Evolutionary conservation across 53 echinoderm and acorn worm species (phyloP), one percentile per base, ranked within the genome.

Genomic region (Stichopus horrens): DNA sequence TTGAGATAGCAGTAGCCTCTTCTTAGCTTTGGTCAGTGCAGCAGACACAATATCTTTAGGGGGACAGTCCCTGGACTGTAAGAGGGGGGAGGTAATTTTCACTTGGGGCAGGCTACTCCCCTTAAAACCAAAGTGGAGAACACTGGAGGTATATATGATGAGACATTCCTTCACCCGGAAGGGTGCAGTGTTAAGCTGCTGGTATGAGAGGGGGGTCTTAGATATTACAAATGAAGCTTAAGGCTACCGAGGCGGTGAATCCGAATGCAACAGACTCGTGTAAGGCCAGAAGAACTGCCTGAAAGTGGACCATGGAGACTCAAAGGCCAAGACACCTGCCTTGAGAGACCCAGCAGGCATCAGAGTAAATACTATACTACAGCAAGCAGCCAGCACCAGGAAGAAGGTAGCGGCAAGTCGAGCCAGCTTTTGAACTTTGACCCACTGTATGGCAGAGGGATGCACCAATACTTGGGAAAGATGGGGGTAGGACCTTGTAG

Each of bases 251-350:
- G 94, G 94, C 5, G 94, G 92, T 55, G 88, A 88, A 6, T 76
- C 88, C 2, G 81, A 55, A 60, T 94, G 92, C 74, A 85, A 76
- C 53, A 94, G 76, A 55, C 88, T 85, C 8, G 88, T 90, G 66
- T 90, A 92, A 5, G 92, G 94, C 88, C 89, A 88, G 73, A 94
- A 92, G 19, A 94, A 67, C 22, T 94, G 92, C 22, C 83, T 90
- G 18, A 94, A 18, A 11, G 91, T 89, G 19, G 84, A 81, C 88
- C 92, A 90, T 10, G 94, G 91, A 55, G 90, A 91, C 56, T 93
- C 88, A 19, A 76, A 52, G 59, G 88, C 59, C 5, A 83, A 22
- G 73, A 85, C 74, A 7, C 90, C 74, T 21, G 66, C 76, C 4
- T 77, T 74, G 9, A 92, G 78, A 8, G 92, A 85, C 23, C 92